These are phyloP conservation scores for Leptinotarsa defecta DNA, from an alignment of 1,140 invertebrate species.

Conservation along the genomic window DNA sequence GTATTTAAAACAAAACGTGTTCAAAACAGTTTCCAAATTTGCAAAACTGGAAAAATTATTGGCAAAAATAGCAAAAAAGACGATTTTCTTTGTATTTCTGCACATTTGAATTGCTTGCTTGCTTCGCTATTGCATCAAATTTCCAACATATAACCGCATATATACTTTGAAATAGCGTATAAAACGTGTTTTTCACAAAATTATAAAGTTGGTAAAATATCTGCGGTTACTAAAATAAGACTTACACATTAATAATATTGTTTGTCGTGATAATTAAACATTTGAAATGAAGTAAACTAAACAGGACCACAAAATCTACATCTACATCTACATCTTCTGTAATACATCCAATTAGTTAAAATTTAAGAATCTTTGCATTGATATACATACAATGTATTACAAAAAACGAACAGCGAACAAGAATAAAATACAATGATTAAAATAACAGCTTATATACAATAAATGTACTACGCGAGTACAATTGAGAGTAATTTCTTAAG, in stretches of 20 bases:
- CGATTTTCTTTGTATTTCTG: neutral
- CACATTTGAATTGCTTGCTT: constrained; percentile 35
- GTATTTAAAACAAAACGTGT: neutral
- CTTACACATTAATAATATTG: neutral
- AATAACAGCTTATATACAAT: constrained; percentile 44
- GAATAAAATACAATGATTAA: constrained; percentile 37
- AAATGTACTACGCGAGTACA: constrained; percentile 29
- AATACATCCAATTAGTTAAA: constrained; percentile 28
- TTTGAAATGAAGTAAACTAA: constrained; percentile 35
- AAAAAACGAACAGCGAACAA: constrained; percentile 34
- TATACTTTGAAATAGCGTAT: constrained; percentile 25
- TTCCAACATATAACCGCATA: constrained; percentile 31
- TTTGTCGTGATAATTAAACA: neutral
- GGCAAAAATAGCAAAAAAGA: neutral
- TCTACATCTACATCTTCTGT: constrained; percentile 33
- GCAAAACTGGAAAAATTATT: neutral
- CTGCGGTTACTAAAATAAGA: neutral
- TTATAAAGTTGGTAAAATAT: neutral
- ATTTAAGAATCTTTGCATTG: constrained; percentile 39
- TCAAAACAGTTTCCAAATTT: neutral
- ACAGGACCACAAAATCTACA: constrained; percentile 36
- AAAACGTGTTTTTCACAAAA: constrained; percentile 23
- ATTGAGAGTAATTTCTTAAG: constrained; percentile 30
- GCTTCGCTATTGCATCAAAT: constrained; percentile 37
- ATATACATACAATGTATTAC: constrained; percentile 37